Percentiles rank a stretch among this genome's conserved stretches.
Conservation (phyloP, 2,797 vertebrate genomes). For the Cyclopterus lumpus region DNA sequence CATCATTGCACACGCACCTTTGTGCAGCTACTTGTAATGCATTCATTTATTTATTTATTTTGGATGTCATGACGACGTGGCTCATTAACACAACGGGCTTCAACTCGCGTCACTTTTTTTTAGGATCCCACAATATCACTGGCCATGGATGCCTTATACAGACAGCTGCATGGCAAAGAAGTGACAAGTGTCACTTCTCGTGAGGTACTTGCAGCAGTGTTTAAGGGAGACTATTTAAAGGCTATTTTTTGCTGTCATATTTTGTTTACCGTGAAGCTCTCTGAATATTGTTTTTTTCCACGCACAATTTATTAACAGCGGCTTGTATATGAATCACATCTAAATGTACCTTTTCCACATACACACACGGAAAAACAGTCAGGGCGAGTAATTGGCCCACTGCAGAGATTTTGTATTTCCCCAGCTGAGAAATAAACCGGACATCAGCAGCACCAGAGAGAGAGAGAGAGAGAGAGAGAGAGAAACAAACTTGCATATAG, state of each 20-base stretch:
- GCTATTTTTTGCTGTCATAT: conserved; percentile 4
- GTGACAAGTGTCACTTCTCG: background rate
- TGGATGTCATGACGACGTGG: conserved; percentile 39
- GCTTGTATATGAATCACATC: background rate
- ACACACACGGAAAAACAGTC: conserved; percentile 35
- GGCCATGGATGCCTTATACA: background rate
- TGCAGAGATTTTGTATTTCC: conserved; percentile 41
- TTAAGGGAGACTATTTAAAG: background rate
- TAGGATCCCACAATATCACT: conserved; percentile 1
- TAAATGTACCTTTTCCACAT: background rate
- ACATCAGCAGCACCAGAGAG: conserved; percentile 18
- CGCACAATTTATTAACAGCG: conserved; percentile 3
- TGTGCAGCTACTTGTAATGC: conserved; percentile 54
- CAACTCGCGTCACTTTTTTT: conserved; percentile 8
- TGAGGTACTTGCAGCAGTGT: background rate
- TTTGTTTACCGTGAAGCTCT: background rate
- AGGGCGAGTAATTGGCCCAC: conserved; percentile 33
- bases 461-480: background rate
- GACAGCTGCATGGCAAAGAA: conserved; percentile 5
- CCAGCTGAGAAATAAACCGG: conserved; percentile 40
- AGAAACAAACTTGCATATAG: conserved; percentile 57
- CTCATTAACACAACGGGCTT: conserved; percentile 54
- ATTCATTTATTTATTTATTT: conserved; percentile 55
- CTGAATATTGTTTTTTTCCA: conserved; percentile 38
- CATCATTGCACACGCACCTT: conserved; percentile 61